Percentiles rank a stretch among this genome's conserved stretches.
Evolutionary conservation across 2,113 vertebrate species (phyloP).

Genomic region (Nannobrachium achirus): DNA sequence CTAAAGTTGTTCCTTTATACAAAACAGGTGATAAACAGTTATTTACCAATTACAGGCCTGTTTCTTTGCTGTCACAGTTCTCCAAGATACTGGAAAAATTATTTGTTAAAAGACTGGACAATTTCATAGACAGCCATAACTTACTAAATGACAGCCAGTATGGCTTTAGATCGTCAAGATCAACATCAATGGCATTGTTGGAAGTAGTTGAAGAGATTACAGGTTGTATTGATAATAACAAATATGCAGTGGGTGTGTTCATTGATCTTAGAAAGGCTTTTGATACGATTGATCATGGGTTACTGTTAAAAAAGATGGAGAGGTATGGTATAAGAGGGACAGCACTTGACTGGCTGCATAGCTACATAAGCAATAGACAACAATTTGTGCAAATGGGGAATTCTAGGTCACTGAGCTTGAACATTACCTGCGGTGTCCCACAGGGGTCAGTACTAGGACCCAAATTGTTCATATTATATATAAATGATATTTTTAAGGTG

Average conservation of each 20-base stretch:
- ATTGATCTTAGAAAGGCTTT: constrained; percentile 22
- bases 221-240: background rate
- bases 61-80: constrained; percentile 3
- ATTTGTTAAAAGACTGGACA: background rate
- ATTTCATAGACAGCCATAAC: constrained; percentile 2
- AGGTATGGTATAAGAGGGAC: constrained; percentile 7
- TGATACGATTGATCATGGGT: background rate
- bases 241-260: constrained; percentile 5
- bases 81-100: constrained; percentile 3
- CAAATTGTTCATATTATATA: background rate
- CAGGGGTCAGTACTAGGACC: background rate
- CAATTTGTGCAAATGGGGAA: background rate
- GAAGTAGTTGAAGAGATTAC: constrained; percentile 1
- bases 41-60: background rate
- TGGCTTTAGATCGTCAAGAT: constrained; percentile 12
- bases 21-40: background rate
- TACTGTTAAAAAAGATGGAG: background rate
- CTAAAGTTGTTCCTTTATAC: background rate
- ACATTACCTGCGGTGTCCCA: background rate
- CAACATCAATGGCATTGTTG: constrained; percentile 9
- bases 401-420: background rate
- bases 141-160: background rate
- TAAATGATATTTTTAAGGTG: background rate
- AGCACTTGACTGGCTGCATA: background rate
- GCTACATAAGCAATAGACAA: constrained; percentile 3